Evolutionary conservation across 2,797 vertebrate genomes (phyloP), one percentile per base, ranked within the genome.

Genomic region (Crax fasciolata): DNA sequence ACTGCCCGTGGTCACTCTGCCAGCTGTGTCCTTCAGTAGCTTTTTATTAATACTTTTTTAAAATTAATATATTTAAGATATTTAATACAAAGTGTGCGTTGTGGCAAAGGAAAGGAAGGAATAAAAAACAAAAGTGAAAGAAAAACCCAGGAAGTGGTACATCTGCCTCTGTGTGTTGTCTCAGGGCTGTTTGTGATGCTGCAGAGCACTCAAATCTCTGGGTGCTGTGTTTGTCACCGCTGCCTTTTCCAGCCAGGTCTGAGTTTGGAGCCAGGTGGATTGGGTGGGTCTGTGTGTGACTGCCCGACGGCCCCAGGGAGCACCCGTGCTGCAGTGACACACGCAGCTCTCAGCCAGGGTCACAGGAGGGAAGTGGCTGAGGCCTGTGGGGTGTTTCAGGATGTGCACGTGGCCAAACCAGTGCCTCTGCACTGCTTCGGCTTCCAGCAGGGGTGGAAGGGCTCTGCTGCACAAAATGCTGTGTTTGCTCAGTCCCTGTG

Each of bases 51-150:
- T 97, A 97, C 86, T 96, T 98, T 97, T 97, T 93, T 89, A 97
- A 97, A 97, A 98, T 98, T 98, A 98, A 98, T 98, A 98, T 98
- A 98, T 98, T 98, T 97, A 97, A 97, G 89, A 97, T 98, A 98
- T 98, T 98, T 98, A 98, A 98, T 97, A 96, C 21, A 10, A 94
- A 87, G 46, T 2, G 12, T 78, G 62, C 84, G 87, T 92, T 0
- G 4, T 87, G 97, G 61, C 90, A 87, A 92, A 93, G 85, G 93
- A 84, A 66, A 57, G 71, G 87, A 90, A 83, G 93, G 92, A 97
- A 96, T 97, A 54, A 94, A 91, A 93, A 82, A 80, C 75, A 80
- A 74, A 62, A 65, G 49, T 55, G 59, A 90, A 94, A 73, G 46
- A 66, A 68, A 88, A 88, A 10, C 6, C 55, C 35, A 70, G 66